Percentiles rank a stretch among this genome's conserved stretches.
phyloP scores from a whole-genome alignment of 2,113 vertebrate species.

The Laticauda colubrina region DNA sequence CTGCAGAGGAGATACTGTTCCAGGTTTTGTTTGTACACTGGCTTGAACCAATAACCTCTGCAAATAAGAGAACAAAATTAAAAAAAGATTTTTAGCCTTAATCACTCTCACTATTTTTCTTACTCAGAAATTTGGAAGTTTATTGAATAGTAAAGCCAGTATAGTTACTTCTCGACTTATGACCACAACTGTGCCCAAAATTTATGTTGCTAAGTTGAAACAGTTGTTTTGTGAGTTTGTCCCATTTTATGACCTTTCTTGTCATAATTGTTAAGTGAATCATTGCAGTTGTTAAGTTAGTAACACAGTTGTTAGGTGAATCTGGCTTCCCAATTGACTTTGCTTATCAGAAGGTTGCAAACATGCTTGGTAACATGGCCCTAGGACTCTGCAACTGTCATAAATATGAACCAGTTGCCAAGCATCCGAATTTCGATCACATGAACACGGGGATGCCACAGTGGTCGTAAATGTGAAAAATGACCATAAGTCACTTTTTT shows the following conservation, averaged over 20 bases:
- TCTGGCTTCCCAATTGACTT: not conserved
- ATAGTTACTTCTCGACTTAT: not conserved
- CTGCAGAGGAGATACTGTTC: constrained; percentile 68
- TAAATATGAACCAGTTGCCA: not conserved
- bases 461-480: not conserved
- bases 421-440: not conserved
- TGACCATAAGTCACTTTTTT: not conserved
- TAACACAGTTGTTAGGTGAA: not conserved
- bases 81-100: not conserved
- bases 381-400: not conserved
- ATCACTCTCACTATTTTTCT: not conserved
- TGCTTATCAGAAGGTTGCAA: not conserved
- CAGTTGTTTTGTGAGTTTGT: not conserved
- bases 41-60: constrained; percentile 71
- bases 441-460: not conserved
- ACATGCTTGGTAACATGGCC: not conserved
- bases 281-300: not conserved
- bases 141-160: not conserved
- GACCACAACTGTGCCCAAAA: not conserved
- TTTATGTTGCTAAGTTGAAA: not conserved
- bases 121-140: not conserved
- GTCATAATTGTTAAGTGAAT: not conserved
- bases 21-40: constrained; percentile 63
- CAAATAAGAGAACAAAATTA: not conserved
- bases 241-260: not conserved